Evolutionary conservation across 1,140 invertebrate genomes (phyloP), one percentile per base, ranked within the genome.

Genomic region (Drosophila willistoni): DNA sequence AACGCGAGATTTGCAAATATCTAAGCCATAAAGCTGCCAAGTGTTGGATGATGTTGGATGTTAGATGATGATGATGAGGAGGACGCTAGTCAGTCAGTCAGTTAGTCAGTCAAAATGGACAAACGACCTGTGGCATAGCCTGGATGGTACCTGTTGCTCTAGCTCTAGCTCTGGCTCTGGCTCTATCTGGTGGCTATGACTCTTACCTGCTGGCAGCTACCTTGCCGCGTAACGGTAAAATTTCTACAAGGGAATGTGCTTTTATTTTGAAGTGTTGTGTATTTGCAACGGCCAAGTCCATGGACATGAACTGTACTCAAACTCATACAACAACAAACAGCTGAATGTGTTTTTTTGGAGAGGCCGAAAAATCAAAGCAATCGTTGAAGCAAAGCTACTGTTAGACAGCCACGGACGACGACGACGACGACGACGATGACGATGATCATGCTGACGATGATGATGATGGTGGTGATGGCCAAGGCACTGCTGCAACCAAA

Each of bases 191-290:
- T 63, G 7, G 22, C 19, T 22, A 22, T 22, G 19, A 17, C 39
- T 42, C n/a, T 22, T 62, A 22, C 36, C 60, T 62, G 60, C 55
- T 56, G 55, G 25, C 55, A 33, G 63, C 63, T 64, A 54, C 63
- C 47, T 64, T 56, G 19, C 65, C 70, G 70, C 66, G 65, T 87
- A 89, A 89, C 84, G 84, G 84, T 89, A 89, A 76, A 89, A 85
- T 89, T 84, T 89, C 84, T 89, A 84, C 84, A 89, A 89, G 84
- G 84, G 85, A 89, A 89, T 89, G 85, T 90, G 84, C 84, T 89
- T 89, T 89, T 85, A 89, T 89, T 89, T 89, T 90, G 84, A 87
- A 89, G 84, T 87, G 84, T 87, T 89, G 34, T 36, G 34, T 36
- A 10, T 22, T 51, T 51, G 44, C 17, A 22, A 22, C 17, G 44